Evolutionary conservation across 1,140 invertebrate genomes (phyloP), one percentile per base, ranked within the genome.

Genomic region (Cepaea nemoralis): DNA sequence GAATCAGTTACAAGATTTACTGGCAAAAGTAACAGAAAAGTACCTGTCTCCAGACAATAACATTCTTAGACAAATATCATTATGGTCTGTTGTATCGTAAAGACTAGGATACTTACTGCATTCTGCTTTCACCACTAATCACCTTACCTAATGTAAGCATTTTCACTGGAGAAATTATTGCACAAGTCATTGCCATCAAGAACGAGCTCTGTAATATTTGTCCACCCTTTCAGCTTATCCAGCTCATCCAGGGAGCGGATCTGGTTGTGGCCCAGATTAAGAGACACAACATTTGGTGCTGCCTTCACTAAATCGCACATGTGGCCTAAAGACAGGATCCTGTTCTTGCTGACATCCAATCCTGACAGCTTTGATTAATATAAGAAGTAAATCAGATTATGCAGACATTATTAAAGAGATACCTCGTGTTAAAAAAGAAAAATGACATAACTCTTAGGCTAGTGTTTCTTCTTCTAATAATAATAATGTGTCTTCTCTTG

Each of bases 121-220:
- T 24, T 55, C n/a, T 48, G 2, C 22, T 31, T 33, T 42, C n/a
- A 50, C n/a, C 6, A 27, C 0, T 12, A 27, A 37, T 24, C 73
- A 48, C 73, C 73, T 66, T 77, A 79, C 77, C 77, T 79, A 12
- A 69, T 63, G 35, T 80, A 80, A 0, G 14, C 35, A 22, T 14
- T 45, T 40, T 71, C 67, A 73, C 42, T 80, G 42, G 12, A 42
- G 31, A 45, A 80, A 39, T 16, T 71, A 27, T 37, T 48, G 45
- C 78, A 80, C 14, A 73, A 40, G 45, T 80, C 78, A 67, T 80
- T 80, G 16, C 78, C 78, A 50, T 80, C 59, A 22, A 80, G 24
- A 27, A 55, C 40, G 31, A 80, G 39, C 48, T 80, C 78, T 12
- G 59, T 48, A 37, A 80, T 50, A 59, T 80, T 80, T 14, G 31